Conservation (phyloP, 2,113 vertebrate genomes). For the Psettodes erumei region DNA sequence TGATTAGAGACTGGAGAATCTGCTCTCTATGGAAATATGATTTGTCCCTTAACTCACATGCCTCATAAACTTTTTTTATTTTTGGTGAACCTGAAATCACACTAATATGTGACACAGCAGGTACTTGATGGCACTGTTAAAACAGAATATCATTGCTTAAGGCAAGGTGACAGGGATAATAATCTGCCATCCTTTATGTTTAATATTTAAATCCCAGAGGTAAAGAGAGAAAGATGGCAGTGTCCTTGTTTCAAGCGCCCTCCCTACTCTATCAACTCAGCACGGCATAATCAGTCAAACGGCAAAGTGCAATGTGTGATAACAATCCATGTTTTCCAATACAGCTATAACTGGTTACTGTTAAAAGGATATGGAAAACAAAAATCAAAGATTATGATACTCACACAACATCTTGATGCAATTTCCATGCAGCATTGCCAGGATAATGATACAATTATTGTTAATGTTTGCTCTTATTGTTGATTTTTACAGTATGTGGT, state of each 20-base stretch:
- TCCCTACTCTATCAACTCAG: constrained; percentile 67
- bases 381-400: constrained; percentile 5
- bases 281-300: constrained; percentile 59
- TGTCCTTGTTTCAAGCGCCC: constrained; percentile 85
- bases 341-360: constrained; percentile 24
- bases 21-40: background rate
- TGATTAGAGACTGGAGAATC: constrained; percentile 7
- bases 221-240: constrained; percentile 66
- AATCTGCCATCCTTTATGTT: constrained; percentile 88
- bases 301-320: constrained; percentile 32
- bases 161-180: constrained; percentile 91
- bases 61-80: constrained; percentile 40
- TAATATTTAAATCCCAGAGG: constrained; percentile 87
- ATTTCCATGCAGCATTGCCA: constrained; percentile 10
- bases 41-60: constrained; percentile 26
- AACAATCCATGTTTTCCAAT: constrained; percentile 40
- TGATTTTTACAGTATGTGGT: constrained; percentile 3
- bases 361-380: constrained; percentile 26
- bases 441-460: constrained; percentile 26
- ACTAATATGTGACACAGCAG: constrained; percentile 87
- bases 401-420: constrained; percentile 3
- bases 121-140: constrained; percentile 87
- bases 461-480: constrained; percentile 21
- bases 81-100: constrained; percentile 73
- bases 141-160: constrained; percentile 88